Conservation (phyloP, 2,888 invertebrate genomes). For the Rhyacophila evoluta region DNA sequence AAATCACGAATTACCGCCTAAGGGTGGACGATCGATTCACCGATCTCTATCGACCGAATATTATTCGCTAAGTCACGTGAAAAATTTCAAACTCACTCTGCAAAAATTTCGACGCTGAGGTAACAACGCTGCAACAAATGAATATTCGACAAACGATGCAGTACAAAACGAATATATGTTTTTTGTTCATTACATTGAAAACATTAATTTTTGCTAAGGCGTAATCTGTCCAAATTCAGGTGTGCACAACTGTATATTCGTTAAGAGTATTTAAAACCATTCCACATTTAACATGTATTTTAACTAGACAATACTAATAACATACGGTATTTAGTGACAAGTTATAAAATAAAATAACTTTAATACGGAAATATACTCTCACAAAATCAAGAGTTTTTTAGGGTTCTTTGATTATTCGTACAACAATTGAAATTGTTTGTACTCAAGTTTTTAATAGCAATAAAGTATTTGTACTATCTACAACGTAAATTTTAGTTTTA, state of each 20-base stretch:
- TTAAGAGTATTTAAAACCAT: no score
- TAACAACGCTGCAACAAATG: neutral
- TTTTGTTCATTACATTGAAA: no score
- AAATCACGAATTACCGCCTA: neutral
- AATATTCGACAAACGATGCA: neutral
- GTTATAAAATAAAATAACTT: neutral
- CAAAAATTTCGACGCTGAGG: slow-evolving; percentile 12
- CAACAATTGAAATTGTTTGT: no score
- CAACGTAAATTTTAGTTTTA: no score
- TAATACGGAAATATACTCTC: neutral
- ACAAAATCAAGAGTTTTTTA: no score
- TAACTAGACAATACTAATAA: no score
- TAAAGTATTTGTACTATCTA: no score
- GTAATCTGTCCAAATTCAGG: no score
- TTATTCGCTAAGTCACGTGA: slow-evolving; percentile 28
- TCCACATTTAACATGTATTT: no score
- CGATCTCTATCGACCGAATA: neutral
- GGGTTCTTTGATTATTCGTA: no score
- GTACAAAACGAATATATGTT: neutral
- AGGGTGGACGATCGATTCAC: neutral
- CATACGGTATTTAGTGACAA: neutral
- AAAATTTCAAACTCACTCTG: neutral
- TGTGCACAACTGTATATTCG: neutral
- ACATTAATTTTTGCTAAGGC: no score
- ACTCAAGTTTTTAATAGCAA: no score